Conservation (phyloP, 2,113 vertebrate species). For the Polypterus bichir region DNA sequence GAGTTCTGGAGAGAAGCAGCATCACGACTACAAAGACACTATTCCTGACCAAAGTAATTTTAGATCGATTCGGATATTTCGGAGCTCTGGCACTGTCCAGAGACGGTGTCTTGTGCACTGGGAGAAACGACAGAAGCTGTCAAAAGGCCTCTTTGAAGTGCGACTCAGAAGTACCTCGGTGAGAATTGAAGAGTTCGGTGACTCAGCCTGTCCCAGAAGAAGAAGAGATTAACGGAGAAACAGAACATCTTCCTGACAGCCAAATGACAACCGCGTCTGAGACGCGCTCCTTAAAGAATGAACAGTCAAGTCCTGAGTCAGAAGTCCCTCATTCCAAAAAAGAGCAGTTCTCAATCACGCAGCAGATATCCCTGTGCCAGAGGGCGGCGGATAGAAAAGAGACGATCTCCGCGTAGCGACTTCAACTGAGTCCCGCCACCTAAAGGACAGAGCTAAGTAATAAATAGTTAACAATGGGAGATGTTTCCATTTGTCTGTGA, state of each 20-base stretch:
- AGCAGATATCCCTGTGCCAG: slow-evolving; percentile 14
- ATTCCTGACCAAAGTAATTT: slow-evolving; percentile 9
- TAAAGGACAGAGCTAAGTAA: slow-evolving; percentile 4
- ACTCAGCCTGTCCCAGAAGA: slow-evolving; percentile 38
- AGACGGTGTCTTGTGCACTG: slow-evolving; percentile 22
- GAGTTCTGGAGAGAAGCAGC: slow-evolving; percentile 63
- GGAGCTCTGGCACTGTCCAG: slow-evolving; percentile 16
- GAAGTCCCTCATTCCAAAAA: slow-evolving; percentile 27
- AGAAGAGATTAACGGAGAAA: slow-evolving; percentile 41
- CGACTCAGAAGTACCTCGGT: slow-evolving; percentile 31
- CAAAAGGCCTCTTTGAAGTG: slow-evolving; percentile 25
- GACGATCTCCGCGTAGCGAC: slow-evolving; percentile 13
- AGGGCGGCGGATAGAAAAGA: slow-evolving; percentile 18
- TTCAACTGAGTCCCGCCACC: slow-evolving; percentile 1
- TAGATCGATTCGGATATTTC: slow-evolving; percentile 14
- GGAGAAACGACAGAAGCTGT: slow-evolving; percentile 24
- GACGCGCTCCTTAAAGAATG: slow-evolving; percentile 30
- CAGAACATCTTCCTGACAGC: slow-evolving; percentile 40
- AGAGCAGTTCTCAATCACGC: slow-evolving; percentile 22
- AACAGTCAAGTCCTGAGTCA: slow-evolving; percentile 24
- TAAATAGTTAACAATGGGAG: background rate
- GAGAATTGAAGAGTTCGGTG: slow-evolving; percentile 28
- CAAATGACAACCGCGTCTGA: slow-evolving; percentile 31
- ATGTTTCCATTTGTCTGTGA: slow-evolving; percentile 2
- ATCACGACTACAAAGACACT: slow-evolving; percentile 43